Evolutionary conservation across 2,888 invertebrate species (phyloP), one percentile per base, ranked within the genome.

Genomic region (Labia minor): DNA sequence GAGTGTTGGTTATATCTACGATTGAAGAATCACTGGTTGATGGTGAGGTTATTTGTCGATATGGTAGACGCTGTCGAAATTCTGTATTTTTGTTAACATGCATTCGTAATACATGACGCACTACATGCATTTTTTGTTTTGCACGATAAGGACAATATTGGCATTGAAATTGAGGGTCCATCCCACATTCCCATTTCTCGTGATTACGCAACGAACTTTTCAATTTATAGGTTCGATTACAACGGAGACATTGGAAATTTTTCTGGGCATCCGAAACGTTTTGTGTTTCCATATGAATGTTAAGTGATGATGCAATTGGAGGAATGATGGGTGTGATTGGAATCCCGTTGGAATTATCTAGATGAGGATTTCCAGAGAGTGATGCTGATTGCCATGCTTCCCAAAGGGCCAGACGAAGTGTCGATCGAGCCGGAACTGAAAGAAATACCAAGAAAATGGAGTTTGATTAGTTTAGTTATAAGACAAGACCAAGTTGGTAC

Each of bases 121-220:
- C 73, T 19, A 77, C 73, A 69, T 77, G 77, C 64, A 73, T 70
- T 69, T 77, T 78, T 71, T 87, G 84, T 74, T 86, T 86, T 73
- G 86, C 86, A 72, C 84, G 83, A 78, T 85, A 83, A 73, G 83
- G 81, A 77, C 87, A 87, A 77, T 86, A 84, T 64, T 83, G 83
- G 75, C 88, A 88, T 76, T 85, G 84, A 79, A 85, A 86, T 75
- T 85, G 83, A 19, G 87, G 87, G 72, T 84, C 83, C 75, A 85
- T 86, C 71, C 85, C 83, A 75, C 90, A 90, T 78, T 90, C 90
- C 89, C 89, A 90, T 78, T 89, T 89, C 81, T 89, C 88, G 76
- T 90, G 90, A 77, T 90, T 89, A 70, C 89, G 83, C 74, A 90
- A 80, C 70, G 91, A 91, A 72, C 90, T 90, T 79, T 92, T 92